Conservation (phyloP, 2,113 vertebrate genomes). For the Pristiophorus japonicus region DNA sequence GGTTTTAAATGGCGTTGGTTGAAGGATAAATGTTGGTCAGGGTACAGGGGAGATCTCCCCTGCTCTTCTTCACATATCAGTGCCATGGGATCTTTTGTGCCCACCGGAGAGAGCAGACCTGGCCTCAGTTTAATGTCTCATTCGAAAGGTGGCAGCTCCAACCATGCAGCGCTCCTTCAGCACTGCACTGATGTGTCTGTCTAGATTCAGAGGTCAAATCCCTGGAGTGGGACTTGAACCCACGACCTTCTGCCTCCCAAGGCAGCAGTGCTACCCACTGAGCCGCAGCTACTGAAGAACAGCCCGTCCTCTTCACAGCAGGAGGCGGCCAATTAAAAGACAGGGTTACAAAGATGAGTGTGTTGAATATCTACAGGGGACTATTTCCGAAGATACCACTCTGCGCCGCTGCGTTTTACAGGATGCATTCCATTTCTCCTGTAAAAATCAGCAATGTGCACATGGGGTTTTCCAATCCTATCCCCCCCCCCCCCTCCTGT, state of each 20-base stretch:
- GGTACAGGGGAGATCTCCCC: not conserved
- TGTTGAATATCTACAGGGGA: not conserved
- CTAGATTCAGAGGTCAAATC: not conserved
- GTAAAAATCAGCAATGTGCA: not conserved
- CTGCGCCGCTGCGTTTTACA: not conserved
- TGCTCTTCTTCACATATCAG: not conserved
- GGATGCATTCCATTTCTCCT: not conserved
- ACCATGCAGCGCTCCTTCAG: not conserved
- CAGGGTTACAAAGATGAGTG: not conserved
- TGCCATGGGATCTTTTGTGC: not conserved
- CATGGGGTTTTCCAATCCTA: not conserved
- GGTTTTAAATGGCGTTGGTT: not conserved
- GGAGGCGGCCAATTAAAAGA: not conserved
- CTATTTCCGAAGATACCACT: not conserved
- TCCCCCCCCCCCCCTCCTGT: not conserved
- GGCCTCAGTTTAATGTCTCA: not conserved
- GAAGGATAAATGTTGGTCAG: not conserved
- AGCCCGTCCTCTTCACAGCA: not conserved
- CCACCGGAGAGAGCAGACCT: not conserved
- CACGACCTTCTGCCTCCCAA: not conserved
- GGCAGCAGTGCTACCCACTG: not conserved
- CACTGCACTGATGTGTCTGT: not conserved
- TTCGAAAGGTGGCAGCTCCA: not conserved
- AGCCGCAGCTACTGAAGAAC: not conserved
- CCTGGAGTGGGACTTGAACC: not conserved